Base-by-base conservation (phyloP, 2,113 vertebrate species). In the Girardinichthys multiradiatus region DNA sequence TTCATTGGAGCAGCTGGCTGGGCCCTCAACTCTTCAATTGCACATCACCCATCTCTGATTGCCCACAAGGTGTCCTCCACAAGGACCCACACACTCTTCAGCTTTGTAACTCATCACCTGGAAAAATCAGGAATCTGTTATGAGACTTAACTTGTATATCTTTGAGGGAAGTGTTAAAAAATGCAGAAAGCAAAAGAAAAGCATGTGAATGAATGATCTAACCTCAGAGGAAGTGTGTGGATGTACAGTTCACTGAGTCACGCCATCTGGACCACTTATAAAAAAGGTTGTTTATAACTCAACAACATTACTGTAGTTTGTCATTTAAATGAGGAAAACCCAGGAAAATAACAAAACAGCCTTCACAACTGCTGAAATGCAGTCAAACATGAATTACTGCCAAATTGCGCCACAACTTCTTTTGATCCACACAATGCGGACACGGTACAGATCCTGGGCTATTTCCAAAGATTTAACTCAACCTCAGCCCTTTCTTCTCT, bases 11-110 rank as follows among this genome's bases (percentile, higher is more conserved):
- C 78, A 76, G 68, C 64, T 80, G 81, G 70, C 70, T 83, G 70
- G 79, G 54, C 86, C 60, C 68, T 72, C 64, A 59, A 64, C 33
- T 80, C 74, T 86, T 87, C 72, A 86, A 90, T 82, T 77, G 72
- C 69, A 82, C 68, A 24, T 79, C 71, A 60, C 37, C 70, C 27
- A 69, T 68, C 54, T 35, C 81, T 61, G 27, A 31, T 58, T 72
- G 13, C 57, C 26, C 51, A 64, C 30, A 61, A 57, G 26, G 30
- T 14, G 2, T 69, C 12, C n/a, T 57, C 39, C 19, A 33, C 68
- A 60, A 42, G 35, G 45, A 39, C 2, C 33, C 15, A n/a, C 4
- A 30, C 9, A 57, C 61, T 57, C n/a, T 5, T 35, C 30, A 63
- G 58, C 39, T n/a, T 72, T 48, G 28, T 31, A n/a, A 28, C 1